Conservation (phyloP, 2,113 vertebrate species). For the Cathartes aura region DNA sequence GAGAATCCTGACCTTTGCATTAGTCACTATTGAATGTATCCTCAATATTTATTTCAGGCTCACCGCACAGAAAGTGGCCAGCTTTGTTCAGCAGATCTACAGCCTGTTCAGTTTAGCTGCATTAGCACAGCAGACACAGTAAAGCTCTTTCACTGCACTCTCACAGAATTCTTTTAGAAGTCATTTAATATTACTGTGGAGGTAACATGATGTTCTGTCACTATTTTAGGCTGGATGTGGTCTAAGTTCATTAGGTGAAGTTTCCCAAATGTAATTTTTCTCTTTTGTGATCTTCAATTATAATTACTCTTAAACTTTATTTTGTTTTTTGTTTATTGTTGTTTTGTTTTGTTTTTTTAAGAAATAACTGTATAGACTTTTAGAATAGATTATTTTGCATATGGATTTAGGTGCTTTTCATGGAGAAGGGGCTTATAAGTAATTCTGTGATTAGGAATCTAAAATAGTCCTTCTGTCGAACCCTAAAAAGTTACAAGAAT, state of each 20-base stretch:
- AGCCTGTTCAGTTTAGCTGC: neutral
- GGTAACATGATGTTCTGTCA: neutral
- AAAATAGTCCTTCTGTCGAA: neutral
- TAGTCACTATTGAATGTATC: neutral
- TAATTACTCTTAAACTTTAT: neutral
- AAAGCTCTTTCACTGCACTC: neutral
- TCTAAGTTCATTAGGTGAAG: neutral
- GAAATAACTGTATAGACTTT: neutral
- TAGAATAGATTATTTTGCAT: neutral
- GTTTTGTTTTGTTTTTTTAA: neutral
- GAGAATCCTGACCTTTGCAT: conserved; percentile 18
- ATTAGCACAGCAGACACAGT: neutral
- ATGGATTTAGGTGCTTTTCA: neutral
- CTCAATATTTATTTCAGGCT: conserved; percentile 11
- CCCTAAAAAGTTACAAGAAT: neutral
- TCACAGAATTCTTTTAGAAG: neutral
- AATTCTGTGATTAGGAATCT: neutral
- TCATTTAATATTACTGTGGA: neutral
- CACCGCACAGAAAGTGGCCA: neutral
- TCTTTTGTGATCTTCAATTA: neutral
- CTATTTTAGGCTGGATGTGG: neutral
- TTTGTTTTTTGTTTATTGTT: neutral
- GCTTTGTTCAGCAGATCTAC: conserved; percentile 14
- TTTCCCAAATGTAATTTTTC: neutral
- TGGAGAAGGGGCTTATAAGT: neutral